Percentiles rank a stretch among this genome's conserved stretches.
phyloP scores from a whole-genome alignment of 1,140 invertebrate genomes.

The Aphis gossypii region DNA sequence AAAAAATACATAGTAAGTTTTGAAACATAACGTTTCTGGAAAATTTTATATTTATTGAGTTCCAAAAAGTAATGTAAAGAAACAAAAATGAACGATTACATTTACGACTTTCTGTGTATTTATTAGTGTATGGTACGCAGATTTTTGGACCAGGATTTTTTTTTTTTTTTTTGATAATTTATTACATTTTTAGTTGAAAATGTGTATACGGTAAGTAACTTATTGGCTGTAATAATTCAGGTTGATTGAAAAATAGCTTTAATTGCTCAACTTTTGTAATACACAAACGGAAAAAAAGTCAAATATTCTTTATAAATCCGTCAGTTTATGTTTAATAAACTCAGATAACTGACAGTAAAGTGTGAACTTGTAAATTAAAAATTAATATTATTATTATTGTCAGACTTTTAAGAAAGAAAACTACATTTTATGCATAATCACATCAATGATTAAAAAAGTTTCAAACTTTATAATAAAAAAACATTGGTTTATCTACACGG shows the following conservation, averaged over 20 bases:
- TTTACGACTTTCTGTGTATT: background rate
- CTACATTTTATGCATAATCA: background rate
- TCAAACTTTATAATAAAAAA: background rate
- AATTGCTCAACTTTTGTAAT: background rate
- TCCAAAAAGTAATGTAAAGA: background rate
- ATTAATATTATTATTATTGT: background rate
- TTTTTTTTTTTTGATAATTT: background rate
- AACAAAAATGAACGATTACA: background rate
- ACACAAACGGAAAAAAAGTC: background rate
- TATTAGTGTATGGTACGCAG: background rate
- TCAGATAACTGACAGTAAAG: background rate
- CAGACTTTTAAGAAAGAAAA: background rate
- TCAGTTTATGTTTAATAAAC: background rate
- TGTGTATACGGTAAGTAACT: background rate
- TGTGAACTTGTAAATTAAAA: background rate
- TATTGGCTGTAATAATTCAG: background rate
- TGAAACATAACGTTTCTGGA: background rate
- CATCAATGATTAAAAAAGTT: background rate
- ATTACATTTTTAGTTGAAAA: background rate
- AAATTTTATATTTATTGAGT: background rate
- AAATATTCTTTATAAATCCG: background rate
- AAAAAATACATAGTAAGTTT: background rate
- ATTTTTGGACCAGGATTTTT: background rate
- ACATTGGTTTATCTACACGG: background rate
- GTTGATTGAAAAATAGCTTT: background rate